Base-by-base conservation (phyloP, 1,140 invertebrate genomes). In the Batillaria attramentaria region DNA sequence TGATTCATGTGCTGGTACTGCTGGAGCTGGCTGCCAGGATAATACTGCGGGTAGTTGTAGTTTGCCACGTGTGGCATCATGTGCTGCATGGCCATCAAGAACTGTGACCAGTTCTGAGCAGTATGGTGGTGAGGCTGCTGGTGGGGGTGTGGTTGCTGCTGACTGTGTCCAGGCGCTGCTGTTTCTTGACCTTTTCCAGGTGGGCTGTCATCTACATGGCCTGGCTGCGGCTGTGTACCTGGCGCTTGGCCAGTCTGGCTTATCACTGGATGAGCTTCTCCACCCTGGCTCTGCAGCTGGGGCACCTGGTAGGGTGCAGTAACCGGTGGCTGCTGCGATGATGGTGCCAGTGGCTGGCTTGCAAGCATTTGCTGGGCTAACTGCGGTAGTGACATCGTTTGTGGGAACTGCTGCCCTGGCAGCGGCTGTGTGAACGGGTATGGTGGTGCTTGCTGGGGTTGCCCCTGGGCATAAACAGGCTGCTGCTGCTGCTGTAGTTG, bases 401-500 rank as follows among this genome's bases (percentile, higher is more conserved):
- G 68, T 28, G 42, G n/a, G 24, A 42, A 42, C 37, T 69, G 66
- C 37, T 69, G 66, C 33, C 24, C 20, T 24, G 37, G 13, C 66
- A 69, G 6, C 41, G 28, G 68, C 68, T 70, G 68, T 31, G 3
- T 1, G n/a, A 42, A 37, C 68, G 24, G 57, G 31, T n/a, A n/a
- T 60, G 57, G 57, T 28, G 5, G 69, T 46, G 5, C 24, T 50
- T 42, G 72, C 54, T 68, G 60, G 46, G 5, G 20, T 50, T 42
- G 72, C 54, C 54, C 42, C 43, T 37, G 46, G 43, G 66, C 65
- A 28, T 66, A 20, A n/a, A 57, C 72, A 72, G 65, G 65, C 72
- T 79, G 78, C 65, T 77, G 79, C 72, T 81, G 80, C 42, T 70
- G 76, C 57, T 77, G 73, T 37, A 46, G 18, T 50, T 73, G 70